phyloP scores from a whole-genome alignment of 2,797 vertebrate species.

The Ceryle rudis region DNA sequence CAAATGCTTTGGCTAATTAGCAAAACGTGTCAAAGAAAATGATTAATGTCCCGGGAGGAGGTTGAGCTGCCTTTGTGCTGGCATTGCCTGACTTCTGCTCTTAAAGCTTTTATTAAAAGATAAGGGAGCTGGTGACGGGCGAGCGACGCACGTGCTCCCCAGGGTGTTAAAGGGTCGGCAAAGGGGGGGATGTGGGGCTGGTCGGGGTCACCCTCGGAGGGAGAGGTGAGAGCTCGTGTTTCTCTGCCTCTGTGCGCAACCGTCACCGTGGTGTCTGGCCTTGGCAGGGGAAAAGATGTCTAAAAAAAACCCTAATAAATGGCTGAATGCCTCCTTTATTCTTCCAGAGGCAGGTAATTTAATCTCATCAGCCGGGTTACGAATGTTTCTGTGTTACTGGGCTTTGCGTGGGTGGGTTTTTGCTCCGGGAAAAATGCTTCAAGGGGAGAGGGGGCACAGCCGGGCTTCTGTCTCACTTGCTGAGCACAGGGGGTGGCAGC shows the following conservation, averaged over 20 bases:
- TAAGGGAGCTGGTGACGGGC: background rate
- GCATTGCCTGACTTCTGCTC: slow-evolving; percentile 52
- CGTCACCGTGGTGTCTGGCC: slow-evolving; percentile 25
- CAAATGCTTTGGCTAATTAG: slow-evolving; percentile 58
- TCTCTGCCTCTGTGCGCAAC: background rate
- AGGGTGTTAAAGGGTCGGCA: background rate
- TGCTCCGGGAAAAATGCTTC: fast-evolving
- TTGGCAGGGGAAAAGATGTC: slow-evolving; percentile 24
- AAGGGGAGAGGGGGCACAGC: background rate
- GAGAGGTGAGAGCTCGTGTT: background rate
- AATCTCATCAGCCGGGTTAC: background rate
- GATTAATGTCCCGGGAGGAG: slow-evolving; percentile 59
- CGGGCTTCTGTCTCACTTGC: background rate
- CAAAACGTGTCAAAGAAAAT: slow-evolving; percentile 55
- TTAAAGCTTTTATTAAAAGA: slow-evolving; percentile 56
- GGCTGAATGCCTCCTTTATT: slow-evolving; percentile 60
- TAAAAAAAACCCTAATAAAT: background rate
- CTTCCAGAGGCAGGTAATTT: slow-evolving; percentile 47
- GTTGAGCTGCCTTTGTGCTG: slow-evolving; percentile 27
- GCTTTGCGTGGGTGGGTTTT: background rate
- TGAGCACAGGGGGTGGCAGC: background rate
- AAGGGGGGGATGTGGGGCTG: background rate
- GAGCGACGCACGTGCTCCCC: background rate
- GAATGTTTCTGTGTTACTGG: background rate
- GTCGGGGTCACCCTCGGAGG: background rate